phyloP scores from a whole-genome alignment of 2,888 invertebrate species.

The Phortica magna region DNA sequence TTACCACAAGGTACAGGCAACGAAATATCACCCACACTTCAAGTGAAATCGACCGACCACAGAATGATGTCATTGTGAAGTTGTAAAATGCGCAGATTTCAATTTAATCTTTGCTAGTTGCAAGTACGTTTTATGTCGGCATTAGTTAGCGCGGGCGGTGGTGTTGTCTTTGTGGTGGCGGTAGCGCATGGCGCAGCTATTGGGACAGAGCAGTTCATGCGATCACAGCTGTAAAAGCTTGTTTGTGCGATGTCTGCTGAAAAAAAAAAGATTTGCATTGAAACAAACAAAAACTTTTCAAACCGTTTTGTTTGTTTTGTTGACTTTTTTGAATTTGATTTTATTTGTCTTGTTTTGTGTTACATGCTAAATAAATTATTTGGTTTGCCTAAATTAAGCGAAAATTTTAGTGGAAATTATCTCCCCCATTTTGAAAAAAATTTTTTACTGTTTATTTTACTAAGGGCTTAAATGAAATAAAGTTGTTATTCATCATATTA shows the following conservation, averaged over 20 bases:
- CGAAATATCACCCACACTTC: slow-evolving; percentile 12
- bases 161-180: slow-evolving; percentile 31
- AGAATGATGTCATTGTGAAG: slow-evolving; percentile 17
- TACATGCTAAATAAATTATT: neutral
- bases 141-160: no score
- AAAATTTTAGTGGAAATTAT: no score
- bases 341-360: neutral
- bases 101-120: slow-evolving; percentile 65
- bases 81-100: slow-evolving; percentile 59
- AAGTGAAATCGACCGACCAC: neutral
- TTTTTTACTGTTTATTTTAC: no score
- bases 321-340: neutral
- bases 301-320: neutral
- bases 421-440: no score
- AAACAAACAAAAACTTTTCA: neutral
- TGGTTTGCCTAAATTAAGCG: no score
- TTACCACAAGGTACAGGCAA: no score
- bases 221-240: slow-evolving; percentile 57
- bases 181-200: slow-evolving; percentile 36
- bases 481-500: no score
- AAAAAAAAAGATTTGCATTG: slow-evolving; percentile 58
- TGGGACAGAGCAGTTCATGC: neutral
- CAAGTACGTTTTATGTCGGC: slow-evolving; percentile 20
- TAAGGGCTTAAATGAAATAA: no score
- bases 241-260: slow-evolving; percentile 58